A percentile compares a stretch with the other conserved stretches of the same genome.
phyloP scores from a whole-genome alignment of 2,797 vertebrate species.

The Megalops cyprinoides region DNA sequence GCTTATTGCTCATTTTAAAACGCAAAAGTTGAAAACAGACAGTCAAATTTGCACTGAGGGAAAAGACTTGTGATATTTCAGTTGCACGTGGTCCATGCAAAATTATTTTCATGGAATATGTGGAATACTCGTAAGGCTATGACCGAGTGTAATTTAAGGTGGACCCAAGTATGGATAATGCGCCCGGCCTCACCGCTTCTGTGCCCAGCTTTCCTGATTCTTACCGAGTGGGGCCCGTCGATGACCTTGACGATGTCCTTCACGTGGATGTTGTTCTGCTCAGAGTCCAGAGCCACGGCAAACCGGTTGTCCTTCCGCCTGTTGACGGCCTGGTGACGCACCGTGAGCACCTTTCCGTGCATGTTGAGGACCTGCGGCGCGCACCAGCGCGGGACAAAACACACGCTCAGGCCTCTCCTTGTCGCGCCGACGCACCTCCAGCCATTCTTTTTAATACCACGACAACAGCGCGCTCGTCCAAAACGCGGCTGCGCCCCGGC shows the following conservation, averaged over 20 bases:
- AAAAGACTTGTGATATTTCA: no score
- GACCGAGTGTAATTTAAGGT: no score
- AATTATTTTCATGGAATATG: no score
- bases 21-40: no score
- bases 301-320: constrained; percentile 93
- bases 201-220: constrained; percentile 25
- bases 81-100: no score
- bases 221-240: constrained; percentile 91
- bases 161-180: no score
- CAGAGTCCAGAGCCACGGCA: constrained; percentile 90
- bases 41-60: no score
- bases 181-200: not conserved
- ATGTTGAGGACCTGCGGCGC: constrained; percentile 87
- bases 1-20: no score
- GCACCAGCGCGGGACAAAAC: not conserved
- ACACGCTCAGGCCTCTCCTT: not conserved
- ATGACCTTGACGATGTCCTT: constrained; percentile 98
- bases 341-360: constrained; percentile 91
- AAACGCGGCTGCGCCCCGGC: no score
- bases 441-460: not conserved
- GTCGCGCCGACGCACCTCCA: no score
- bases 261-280: constrained; percentile 96
- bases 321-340: constrained; percentile 92
- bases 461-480: not conserved
- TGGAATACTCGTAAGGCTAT: no score